These are phyloP conservation scores for Diabrotica undecimpunctata DNA, from an alignment of 1,140 invertebrate species.

Conservation along the genomic window DNA sequence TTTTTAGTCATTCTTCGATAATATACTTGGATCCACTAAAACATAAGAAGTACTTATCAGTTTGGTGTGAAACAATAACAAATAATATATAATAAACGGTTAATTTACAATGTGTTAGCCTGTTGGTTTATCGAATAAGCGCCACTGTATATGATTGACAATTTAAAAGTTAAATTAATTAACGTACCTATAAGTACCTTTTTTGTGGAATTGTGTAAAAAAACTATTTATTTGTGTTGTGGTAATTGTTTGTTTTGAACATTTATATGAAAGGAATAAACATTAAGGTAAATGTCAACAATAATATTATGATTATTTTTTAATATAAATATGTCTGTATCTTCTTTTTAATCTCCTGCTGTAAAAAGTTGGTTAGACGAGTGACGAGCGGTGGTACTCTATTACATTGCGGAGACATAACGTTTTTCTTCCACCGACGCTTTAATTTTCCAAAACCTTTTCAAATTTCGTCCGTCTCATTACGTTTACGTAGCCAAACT, in stretches of 20 bases:
- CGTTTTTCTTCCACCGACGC: too few species aligned
- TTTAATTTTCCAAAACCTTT: too few species aligned
- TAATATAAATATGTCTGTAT: too few species aligned
- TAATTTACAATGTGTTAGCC: constrained; percentile 41
- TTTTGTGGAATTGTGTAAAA: constrained; percentile 12
- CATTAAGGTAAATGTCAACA: neutral
- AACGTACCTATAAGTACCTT: constrained; percentile 4
- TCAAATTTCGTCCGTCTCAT: too few species aligned
- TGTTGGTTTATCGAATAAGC: constrained; percentile 41
- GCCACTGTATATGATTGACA: constrained; percentile 36
- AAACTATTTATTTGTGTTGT: constrained; percentile 7
- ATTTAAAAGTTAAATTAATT: constrained; percentile 28
- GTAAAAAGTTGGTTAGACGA: too few species aligned
- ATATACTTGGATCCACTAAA: constrained; percentile 40
- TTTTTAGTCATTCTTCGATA: constrained; percentile 35
- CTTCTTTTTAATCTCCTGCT: too few species aligned
- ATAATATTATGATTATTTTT: too few species aligned
- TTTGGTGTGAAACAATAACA: constrained; percentile 46
- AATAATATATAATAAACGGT: constrained; percentile 45
- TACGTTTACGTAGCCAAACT: too few species aligned
- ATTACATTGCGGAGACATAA: too few species aligned
- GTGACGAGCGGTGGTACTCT: too few species aligned
- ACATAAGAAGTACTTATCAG: constrained; percentile 42
- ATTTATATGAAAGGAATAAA: constrained; percentile 3
- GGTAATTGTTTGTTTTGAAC: neutral